A percentile compares a stretch with the other conserved stretches of the same genome.
These are phyloP conservation scores for Microcebus ravelobensis DNA, from an alignment of 2,113 vertebrate species.

Conservation along the genomic window DNA sequence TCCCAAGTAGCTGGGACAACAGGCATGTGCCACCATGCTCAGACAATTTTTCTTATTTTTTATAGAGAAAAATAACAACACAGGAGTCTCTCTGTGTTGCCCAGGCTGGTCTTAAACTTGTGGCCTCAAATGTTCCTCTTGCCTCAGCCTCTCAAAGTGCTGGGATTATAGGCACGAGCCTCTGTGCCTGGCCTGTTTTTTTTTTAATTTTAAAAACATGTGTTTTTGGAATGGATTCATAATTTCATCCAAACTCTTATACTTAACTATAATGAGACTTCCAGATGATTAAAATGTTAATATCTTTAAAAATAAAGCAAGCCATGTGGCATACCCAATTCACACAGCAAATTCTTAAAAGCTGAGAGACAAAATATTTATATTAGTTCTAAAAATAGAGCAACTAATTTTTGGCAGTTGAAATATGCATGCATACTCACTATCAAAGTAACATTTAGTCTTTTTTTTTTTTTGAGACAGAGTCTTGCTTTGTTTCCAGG, in stretches of 20 bases:
- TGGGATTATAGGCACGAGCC: not conserved
- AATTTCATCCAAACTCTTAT: not conserved
- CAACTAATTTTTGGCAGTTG: not conserved
- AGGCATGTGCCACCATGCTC: not conserved
- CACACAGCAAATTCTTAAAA: not conserved
- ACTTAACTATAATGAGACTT: not conserved
- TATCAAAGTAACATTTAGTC: not conserved
- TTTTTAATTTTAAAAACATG: not conserved
- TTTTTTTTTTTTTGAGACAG: too few species aligned
- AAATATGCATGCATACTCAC: not conserved
- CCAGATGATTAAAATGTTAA: constrained; percentile 17
- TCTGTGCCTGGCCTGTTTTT: not conserved
- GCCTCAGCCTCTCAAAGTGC: not conserved
- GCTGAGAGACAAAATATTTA: not conserved
- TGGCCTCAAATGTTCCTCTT: not conserved
- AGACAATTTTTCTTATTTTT: not conserved
- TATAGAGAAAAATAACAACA: not conserved
- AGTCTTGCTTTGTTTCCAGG: too few species aligned
- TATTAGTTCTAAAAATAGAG: constrained; percentile 6
- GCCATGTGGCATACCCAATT: not conserved
- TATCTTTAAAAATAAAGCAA: constrained; percentile 33
- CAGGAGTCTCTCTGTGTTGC: not conserved
- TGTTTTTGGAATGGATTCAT: not conserved
- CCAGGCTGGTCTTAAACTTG: not conserved
- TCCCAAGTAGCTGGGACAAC: not conserved